Evolutionary conservation across 2,113 vertebrate species (phyloP), one percentile per base, ranked within the genome.

Genomic region (Crotalus viridis): DNA sequence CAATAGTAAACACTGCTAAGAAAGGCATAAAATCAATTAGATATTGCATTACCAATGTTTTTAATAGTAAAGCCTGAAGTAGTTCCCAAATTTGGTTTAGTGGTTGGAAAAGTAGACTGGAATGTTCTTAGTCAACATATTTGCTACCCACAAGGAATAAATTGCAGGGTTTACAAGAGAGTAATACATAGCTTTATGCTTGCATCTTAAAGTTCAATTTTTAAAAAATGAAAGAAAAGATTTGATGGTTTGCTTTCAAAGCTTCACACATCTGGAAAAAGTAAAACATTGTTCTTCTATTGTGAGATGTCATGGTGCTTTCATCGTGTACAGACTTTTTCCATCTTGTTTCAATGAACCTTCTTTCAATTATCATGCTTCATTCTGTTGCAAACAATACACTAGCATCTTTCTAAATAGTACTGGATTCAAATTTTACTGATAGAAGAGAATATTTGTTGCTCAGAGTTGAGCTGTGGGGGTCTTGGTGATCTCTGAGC

Each of bases 81-180:
- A 90, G 92, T 39, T 94, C 19, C 1, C 0, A 0, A 6, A 94
- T 86, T 95, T 95, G 96, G 95, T 95, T 97, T 97, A 94, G 98
- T 96, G 97, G 98, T 91, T 93, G 92, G 89, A 95, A 96, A 88
- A 95, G 94, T 94, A 96, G 97, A 93, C 95, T 93, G 95, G 94
- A 97, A 95, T 95, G 94, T 90, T 97, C 97, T 97, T 97, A 98
- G 96, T 98, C 98, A 98, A 97, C 98, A 97, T 92, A 97, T 96
- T 95, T 95, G 91, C 92, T 93, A 97, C 96, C 98, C 95, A 54
- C 97, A 95, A 97, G 96, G 97, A 96, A 95, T 94, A 97, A 97
- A 97, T 97, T 97, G 95, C 93, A 93, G 95, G 97, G 94, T 97
- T 98, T 98, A 33, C 91, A 96, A 96, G 96, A 94, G 93, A 95